A percentile compares a stretch with the other conserved stretches of the same genome.
phyloP scores from a whole-genome alignment of 2,113 vertebrate genomes.

The Collichthys lucidus region DNA sequence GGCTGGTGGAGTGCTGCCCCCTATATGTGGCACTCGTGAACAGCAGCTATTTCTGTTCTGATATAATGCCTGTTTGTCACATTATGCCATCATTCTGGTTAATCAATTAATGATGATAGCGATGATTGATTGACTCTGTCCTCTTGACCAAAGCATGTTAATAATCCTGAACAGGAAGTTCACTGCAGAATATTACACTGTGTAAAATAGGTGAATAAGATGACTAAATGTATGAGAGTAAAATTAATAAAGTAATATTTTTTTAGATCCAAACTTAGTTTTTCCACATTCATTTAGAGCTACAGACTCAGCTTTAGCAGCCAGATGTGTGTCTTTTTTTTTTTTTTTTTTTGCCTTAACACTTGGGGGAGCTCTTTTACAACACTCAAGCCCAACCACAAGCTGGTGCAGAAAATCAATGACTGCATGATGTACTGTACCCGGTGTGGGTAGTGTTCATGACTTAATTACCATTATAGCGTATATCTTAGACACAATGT shows the following conservation, averaged over 20 bases:
- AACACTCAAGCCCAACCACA: neutral
- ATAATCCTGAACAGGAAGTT: neutral
- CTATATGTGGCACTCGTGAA: neutral
- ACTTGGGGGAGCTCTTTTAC: conserved; percentile 64
- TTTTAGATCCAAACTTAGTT: neutral
- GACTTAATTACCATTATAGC: neutral
- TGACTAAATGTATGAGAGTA: too few species aligned
- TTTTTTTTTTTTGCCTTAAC: conserved; percentile 42
- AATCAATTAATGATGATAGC: neutral
- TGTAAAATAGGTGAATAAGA: neutral
- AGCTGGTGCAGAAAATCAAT: neutral
- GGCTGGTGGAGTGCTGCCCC: conserved; percentile 41
- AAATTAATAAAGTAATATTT: too few species aligned
- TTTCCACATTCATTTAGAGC: neutral
- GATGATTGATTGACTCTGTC: neutral
- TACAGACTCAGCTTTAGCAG: neutral
- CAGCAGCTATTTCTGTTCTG: neutral
- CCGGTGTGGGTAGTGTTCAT: neutral
- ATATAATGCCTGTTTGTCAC: neutral
- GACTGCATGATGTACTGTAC: neutral
- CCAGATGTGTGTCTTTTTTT: neutral
- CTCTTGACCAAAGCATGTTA: neutral
- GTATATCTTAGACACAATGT: neutral
- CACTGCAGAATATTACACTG: neutral
- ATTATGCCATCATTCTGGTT: neutral